These are phyloP conservation scores for Piscicola geometra DNA, from an alignment of 2,888 invertebrate genomes.

Conservation along the genomic window DNA sequence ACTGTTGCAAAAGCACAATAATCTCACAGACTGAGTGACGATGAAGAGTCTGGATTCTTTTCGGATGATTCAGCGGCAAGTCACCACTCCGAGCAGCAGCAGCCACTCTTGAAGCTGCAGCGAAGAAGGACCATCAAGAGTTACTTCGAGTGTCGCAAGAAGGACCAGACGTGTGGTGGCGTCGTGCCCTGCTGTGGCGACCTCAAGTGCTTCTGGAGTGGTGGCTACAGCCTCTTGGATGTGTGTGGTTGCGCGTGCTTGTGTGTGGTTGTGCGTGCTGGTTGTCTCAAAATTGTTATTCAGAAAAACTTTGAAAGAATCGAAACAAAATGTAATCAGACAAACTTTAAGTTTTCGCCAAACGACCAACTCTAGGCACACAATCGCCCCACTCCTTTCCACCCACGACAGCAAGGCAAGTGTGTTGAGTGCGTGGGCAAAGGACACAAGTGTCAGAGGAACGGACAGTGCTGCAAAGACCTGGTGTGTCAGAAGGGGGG, in stretches of 20 bases:
- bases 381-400: too few species aligned
- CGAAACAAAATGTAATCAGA: too few species aligned
- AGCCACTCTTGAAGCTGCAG: background rate
- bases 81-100: too few species aligned
- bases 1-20: too few species aligned
- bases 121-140: slow-evolving; percentile 5
- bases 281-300: background rate
- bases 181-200: slow-evolving; percentile 30
- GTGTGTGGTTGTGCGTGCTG: too few species aligned
- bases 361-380: too few species aligned
- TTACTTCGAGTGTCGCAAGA: slow-evolving; percentile 29
- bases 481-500: slow-evolving; percentile 35
- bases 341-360: too few species aligned
- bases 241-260: too few species aligned
- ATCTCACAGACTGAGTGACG: too few species aligned
- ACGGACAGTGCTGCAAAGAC: slow-evolving; percentile 36
- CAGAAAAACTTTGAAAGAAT: background rate
- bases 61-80: too few species aligned
- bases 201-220: slow-evolving; percentile 34
- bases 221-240: slow-evolving; percentile 29
- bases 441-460: slow-evolving; percentile 36
- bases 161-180: slow-evolving; percentile 23
- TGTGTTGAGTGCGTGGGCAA: slow-evolving; percentile 35
- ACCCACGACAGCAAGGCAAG: slow-evolving; percentile 30
- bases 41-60: too few species aligned